Base-by-base conservation (phyloP, 1,140 invertebrate species). In the Caenorhabditis inopinata region DNA sequence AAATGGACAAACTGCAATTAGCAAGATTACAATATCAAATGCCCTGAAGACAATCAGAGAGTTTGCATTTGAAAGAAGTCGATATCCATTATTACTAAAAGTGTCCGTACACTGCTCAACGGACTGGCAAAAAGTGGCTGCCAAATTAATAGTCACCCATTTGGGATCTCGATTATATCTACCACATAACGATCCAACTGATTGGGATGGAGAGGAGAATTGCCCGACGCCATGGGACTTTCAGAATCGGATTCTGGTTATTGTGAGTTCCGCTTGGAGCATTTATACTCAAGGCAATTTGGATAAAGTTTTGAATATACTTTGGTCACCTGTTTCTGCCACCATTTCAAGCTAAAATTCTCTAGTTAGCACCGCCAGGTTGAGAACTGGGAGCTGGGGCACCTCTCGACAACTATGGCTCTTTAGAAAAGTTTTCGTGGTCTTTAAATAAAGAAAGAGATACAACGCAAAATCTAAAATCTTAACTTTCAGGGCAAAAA, bases 11-110 rank as follows among this genome's bases (percentile, higher is more conserved):
- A 92, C 92, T 1, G 35, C 45, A 1, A 11, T 9, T 16, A 48
- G 90, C 46, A 91, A 91, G 85, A 89, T 92, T 32, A 85, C 89
- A 74, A 90, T 92, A 80, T 83, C 88, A 53, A 90, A 91, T 83
- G 91, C 91, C 4, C 84, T 92, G 16, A 88, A 90, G 83, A 89
- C 90, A 18, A 92, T 92, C 76, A 89, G 89, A 79, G 90, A 91
- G 73, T 90, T 91, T 85, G 91, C 92, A 32, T 92, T 92, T 88
- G 89, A 89, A 81, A 87, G 89, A 42, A 91, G 90, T 47, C 76
- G 80, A 78, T 88, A 85, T 78, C 87, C 87, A 4, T 74, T 88
- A 21, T 80, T 88, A 25, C 78, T 88, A 16, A 85, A 84, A 29
- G 49, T 88, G 14, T 86, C 88, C 25, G 76, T 87, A 1, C 87